Evolutionary conservation across 2,113 vertebrate genomes (phyloP), one percentile per base, ranked within the genome.

Genomic region (Cyprinodon brontotheroides): DNA sequence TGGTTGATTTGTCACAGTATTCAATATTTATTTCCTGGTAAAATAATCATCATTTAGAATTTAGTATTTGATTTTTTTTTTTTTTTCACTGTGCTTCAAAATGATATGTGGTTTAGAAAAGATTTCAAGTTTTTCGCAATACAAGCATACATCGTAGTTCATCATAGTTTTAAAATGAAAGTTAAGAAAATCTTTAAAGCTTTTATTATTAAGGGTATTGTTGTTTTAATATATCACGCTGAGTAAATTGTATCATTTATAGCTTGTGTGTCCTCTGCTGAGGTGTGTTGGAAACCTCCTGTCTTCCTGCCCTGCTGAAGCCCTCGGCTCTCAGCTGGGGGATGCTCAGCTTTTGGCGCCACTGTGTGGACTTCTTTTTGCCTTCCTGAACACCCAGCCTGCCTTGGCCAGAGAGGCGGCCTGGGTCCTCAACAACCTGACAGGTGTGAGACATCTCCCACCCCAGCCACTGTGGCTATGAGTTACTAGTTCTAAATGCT

Each of bases 401-500:
- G 94, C 95, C 68, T 81, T 99, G 1, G 70, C 93, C 4, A 95
- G 94, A 71, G 98, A 99, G 86, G 90, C 94, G 8, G 90, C 96
- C 43, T 99, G 98, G 97, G 94, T 96, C 67, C 94, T 99, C 72
- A 98, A 98, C 89, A 99, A 99, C 89, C 95, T 99, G 78, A 99
- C 97, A 4, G 97, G 98, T 98, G 5, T 2, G 29, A 47, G 4
- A 48, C 29, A 0, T 37, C 22, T 38, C 11, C 12, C 4, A 62
- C 36, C 12, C 36, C 2, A 4, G 8, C 14, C 47, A 57, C 37
- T 57, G 4, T 22, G 17, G 8, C 41, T 13, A 22, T 12, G 3
- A 36, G 17, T 47, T 66, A 13, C 29, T 29, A 9, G 4, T 29
- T 40, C 20, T 68, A 53, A 3, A 10, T 38, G 20, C 20, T 50